Base-by-base conservation (phyloP, 2,888 invertebrate genomes). In the Hedychridium roseum region DNA sequence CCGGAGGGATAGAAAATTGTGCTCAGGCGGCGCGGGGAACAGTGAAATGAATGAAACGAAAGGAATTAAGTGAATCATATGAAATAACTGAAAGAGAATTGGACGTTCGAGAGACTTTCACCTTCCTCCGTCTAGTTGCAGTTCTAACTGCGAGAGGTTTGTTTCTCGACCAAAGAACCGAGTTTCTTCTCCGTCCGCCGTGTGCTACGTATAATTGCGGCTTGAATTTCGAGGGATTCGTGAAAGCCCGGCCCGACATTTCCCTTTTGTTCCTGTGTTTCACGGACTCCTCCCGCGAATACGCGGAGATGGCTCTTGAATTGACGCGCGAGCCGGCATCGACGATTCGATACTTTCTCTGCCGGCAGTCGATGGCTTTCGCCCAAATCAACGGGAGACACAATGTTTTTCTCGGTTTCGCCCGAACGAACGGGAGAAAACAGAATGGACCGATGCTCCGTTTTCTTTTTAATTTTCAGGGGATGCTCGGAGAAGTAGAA, bases 71-170 rank as follows among this genome's bases (percentile, higher is more conserved):
- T n/a, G n/a, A n/a, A n/a, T n/a, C n/a, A n/a, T 23, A 23, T 31
- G 35, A 35, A 39, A 50, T 28, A 16, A 44, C 28, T 27, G 34
- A 39, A 30, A 54, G 48, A 45, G 14, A n/a, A 31, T 53, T 54
- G 39, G 37, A 46, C 20, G 18, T 37, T 9, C 35, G 26, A 28
- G 50, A 66, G 66, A 71, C 71, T 72, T 72, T 72, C 71, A 68
- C 70, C 68, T 69, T 66, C 61, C 58, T 61, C 34, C 41, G 42
- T 35, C 55, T 47, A 52, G 46, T 36, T n/a, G n/a, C 37, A 41
- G 31, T 46, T 61, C 46, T 52, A 52, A 49, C 35, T 20, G 2
- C 3, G n/a, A 35, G n/a, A n/a, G 9, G 9, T 5, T 9, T 5
- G 9, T 9, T 6, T 6, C n/a, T n/a, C n/a, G n/a, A 15, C 16